Conservation (phyloP, 2,888 invertebrate species). For the Protophormia terraenovae region DNA sequence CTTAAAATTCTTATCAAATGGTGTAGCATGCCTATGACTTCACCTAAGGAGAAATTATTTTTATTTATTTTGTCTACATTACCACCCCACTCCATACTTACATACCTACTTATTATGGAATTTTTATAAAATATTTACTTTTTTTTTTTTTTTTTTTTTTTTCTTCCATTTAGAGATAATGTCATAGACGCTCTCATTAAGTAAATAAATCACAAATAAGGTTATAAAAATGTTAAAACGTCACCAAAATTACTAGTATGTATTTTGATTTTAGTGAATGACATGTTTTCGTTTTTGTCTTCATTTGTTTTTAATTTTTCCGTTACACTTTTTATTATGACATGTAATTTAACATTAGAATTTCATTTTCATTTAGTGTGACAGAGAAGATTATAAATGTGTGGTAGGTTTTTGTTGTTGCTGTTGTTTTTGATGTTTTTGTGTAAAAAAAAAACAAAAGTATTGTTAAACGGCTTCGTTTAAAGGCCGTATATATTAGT, state of each 20-base stretch:
- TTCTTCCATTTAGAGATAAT: not conserved
- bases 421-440: constrained; percentile 4
- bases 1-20: too few relatives aligned
- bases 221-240: not conserved
- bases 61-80: not conserved
- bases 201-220: constrained; percentile 21
- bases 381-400: constrained; percentile 16
- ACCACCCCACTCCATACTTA: not conserved
- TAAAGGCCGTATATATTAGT: constrained; percentile 53
- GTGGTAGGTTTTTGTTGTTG: not conserved
- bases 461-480: constrained; percentile 64
- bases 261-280: not conserved
- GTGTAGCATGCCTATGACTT: too few relatives aligned
- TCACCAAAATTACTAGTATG: not conserved
- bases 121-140: constrained; percentile 4
- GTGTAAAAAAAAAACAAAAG: constrained; percentile 4
- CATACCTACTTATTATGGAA: not conserved
- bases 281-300: not conserved
- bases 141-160: too few relatives aligned
- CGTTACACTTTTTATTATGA: constrained; percentile 28
- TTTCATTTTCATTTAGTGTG: constrained; percentile 15
- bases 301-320: constrained; percentile 17
- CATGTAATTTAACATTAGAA: constrained; percentile 20
- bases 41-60: not conserved
- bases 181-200: not conserved